Evolutionary conservation across 2,113 vertebrate species (phyloP), one percentile per base, ranked within the genome.

Genomic region (Oncorhynchus keta): DNA sequence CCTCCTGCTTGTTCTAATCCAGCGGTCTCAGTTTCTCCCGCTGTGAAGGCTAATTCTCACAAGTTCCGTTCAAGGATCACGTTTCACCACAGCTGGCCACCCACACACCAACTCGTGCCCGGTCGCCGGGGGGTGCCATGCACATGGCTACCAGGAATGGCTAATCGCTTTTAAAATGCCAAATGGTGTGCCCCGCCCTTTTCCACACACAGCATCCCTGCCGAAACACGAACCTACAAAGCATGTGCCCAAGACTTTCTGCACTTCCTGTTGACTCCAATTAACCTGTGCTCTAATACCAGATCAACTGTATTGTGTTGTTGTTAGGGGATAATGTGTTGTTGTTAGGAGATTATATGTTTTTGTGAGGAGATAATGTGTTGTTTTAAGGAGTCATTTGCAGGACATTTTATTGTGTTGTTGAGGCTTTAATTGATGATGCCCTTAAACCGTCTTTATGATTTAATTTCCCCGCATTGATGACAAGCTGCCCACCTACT

Each of bases 111-210:
- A 26, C 70, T 12, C 12, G 45, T 26, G n/a, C 24, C 22, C 20
- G 4, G 13, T 45, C 48, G 35, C 39, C 3, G 35, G 12, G 7
- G 1, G 35, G 4, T 20, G 20, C 16, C 68, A 51, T 12, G n/a
- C 22, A 51, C 69, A 51, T 5, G 3, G 9, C 20, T 14, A 13
- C 9, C 45, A 4, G 7, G 20, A n/a, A 24, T 4, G 14, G n/a
- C 70, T 71, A 55, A 71, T 71, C 70, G 18, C 70, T n/a, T 71
- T n/a, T 49, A 30, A 71, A 24, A 22, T 62, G 16, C 6, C 55
- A 57, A 57, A 20, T 20, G 13, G 55, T 22, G 59, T 8, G n/a
- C 59, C 59, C 59, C n/a, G 8, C 59, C 59, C n/a, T n/a, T 62
- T n/a, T n/a, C n/a, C 18, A 62, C n/a, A 62, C n/a, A 62, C 59